Percentiles rank a stretch among this genome's conserved stretches.
Evolutionary conservation across 2,888 invertebrate genomes (phyloP).

Genomic region (Phortica okadai): DNA sequence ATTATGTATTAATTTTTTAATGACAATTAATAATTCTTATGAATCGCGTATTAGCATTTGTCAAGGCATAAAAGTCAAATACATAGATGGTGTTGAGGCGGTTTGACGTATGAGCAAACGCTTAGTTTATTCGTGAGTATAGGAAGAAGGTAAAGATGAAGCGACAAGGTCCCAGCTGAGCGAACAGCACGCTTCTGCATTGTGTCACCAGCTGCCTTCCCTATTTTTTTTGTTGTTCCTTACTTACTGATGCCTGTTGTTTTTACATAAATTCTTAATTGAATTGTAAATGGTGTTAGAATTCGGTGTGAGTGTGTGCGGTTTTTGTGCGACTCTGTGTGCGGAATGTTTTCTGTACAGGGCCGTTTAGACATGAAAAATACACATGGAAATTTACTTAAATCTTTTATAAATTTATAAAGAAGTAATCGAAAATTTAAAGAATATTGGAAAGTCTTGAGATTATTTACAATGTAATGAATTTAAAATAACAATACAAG

Average conservation of each 20-base stretch:
- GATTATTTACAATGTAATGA: too few species aligned
- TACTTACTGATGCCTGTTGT: neutral
- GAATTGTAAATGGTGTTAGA: slow-evolving; percentile 21
- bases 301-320: too few species aligned
- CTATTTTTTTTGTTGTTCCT: slow-evolving; percentile 1
- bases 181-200: slow-evolving; percentile 1
- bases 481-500: too few species aligned
- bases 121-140: neutral
- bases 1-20: slow-evolving; percentile 67
- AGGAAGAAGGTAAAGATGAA: neutral
- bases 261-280: slow-evolving; percentile 36
- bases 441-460: neutral
- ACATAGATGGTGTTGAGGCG: neutral
- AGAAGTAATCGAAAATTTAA: neutral
- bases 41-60: neutral
- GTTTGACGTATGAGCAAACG: neutral
- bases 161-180: neutral
- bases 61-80: neutral
- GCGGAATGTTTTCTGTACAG: too few species aligned
- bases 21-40: slow-evolving; percentile 60
- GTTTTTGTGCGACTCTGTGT: too few species aligned
- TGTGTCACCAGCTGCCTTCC: slow-evolving; percentile 18
- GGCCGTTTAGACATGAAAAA: too few species aligned
- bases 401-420: too few species aligned
- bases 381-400: too few species aligned